A percentile compares a stretch with the other conserved stretches of the same genome.
Conservation (phyloP, 2,888 invertebrate genomes). For the Himalopsyche japonica region DNA sequence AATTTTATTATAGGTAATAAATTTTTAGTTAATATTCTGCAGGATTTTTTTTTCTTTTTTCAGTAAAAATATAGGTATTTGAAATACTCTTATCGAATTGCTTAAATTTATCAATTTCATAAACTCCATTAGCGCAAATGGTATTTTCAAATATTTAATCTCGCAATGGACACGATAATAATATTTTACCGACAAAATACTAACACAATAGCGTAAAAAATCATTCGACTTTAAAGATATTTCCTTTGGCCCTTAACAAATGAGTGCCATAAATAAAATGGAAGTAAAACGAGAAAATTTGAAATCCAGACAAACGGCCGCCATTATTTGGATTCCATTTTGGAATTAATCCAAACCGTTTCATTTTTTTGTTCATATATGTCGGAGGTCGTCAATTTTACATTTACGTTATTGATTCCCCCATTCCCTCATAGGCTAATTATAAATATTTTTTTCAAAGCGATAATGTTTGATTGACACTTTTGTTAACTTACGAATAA, state of each 20-base stretch:
- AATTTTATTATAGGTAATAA: too few relatives aligned
- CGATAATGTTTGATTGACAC: too few relatives aligned
- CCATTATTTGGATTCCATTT: slow-evolving; percentile 9
- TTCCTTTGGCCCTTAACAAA: background rate
- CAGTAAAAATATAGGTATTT: too few relatives aligned
- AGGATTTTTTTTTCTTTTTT: too few relatives aligned
- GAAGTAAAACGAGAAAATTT: slow-evolving; percentile 5
- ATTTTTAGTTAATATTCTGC: too few relatives aligned
- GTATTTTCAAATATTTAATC: background rate
- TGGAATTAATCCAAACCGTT: slow-evolving; percentile 11
- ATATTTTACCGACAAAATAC: background rate
- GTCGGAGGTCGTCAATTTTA: background rate
- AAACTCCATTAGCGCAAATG: background rate
- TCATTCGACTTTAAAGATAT: background rate
- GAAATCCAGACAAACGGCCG: slow-evolving; percentile 23
- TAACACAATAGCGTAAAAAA: background rate
- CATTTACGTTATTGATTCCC: too few relatives aligned
- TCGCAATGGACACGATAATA: background rate
- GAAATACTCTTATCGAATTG: too few relatives aligned
- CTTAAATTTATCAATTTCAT: background rate
- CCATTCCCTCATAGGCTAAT: too few relatives aligned
- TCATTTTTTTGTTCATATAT: background rate
- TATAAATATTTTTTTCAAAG: too few relatives aligned
- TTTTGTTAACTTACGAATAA: too few relatives aligned
- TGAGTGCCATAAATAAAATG: slow-evolving; percentile 16